Evolutionary conservation across 2,888 invertebrate genomes (phyloP), one percentile per base, ranked within the genome.

Genomic region (Drosophila stalkeri): DNA sequence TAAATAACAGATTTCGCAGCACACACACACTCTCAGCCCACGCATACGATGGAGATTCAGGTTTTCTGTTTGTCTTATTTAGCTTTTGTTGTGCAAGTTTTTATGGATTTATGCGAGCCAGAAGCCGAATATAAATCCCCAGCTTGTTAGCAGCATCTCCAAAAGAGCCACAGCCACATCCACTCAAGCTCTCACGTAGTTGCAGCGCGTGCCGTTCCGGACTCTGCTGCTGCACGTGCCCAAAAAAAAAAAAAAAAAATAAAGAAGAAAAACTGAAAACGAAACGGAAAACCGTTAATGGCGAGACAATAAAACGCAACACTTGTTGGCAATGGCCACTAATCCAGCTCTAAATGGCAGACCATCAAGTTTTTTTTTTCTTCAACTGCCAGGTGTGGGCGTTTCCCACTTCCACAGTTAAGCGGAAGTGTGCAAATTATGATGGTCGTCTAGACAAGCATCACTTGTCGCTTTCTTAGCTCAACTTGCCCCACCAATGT

Each of bases 231-330:
- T 72, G 85, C 82, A 87, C 85, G 89, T 89, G 84, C 81, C 44
- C 20, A 14, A 20, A 44, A 27, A 27, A 47, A 47, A 46, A 46
- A 46, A 14, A 12, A 18, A 43, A 0, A 0, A 12, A 5, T 7
- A 18, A 20, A 12, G 11, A 49, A 47, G 11, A 49, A 47, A 31
- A 16, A 64, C 27, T 33, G 46, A 37, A 33, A 64, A 37, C 18
- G 49, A 37, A 65, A 81, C 71, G 73, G 72, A 75, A 77, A 81
- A 61, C 71, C 74, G 70, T 82, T 86, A 79, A 86, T 76, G 73
- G 83, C 62, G 72, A 64, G 63, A 85, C 86, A 86, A 90, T 86
- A 90, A 86, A 86, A 81, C 75, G 72, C 85, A 77, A 80, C 89
- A 89, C 82, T 89, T 85, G 85, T 89, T 89, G 86, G 86, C 86